These are phyloP conservation scores for Platysternon megacephalum DNA, from an alignment of 2,113 vertebrate genomes.

Conservation along the genomic window DNA sequence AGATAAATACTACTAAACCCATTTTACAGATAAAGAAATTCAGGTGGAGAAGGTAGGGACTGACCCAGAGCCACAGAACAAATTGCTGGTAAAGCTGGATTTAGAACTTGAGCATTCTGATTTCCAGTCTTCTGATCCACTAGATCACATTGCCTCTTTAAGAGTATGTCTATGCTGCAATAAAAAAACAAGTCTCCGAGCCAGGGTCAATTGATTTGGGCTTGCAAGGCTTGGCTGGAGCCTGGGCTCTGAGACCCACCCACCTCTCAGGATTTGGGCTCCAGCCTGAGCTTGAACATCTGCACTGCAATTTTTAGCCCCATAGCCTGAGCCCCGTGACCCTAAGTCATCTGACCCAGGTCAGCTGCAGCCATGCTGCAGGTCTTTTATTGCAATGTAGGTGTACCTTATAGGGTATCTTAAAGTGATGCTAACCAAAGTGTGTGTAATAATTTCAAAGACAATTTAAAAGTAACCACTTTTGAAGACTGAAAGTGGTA, in stretches of 20 bases:
- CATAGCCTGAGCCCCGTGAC: neutral
- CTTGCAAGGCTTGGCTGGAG: neutral
- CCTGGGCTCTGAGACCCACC: neutral
- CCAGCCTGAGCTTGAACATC: neutral
- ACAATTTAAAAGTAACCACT: neutral
- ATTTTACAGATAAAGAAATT: fast-evolving
- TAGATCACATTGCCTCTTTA: neutral
- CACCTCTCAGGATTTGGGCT: neutral
- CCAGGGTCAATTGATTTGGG: neutral
- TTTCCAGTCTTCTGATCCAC: neutral
- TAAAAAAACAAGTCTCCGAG: too few species aligned
- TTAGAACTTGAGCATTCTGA: neutral
- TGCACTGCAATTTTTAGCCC: neutral
- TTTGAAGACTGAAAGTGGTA: neutral
- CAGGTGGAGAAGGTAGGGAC: neutral
- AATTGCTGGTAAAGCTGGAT: neutral
- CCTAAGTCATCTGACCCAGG: neutral
- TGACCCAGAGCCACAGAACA: neutral
- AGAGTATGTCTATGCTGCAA: too few species aligned
- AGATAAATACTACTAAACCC: neutral
- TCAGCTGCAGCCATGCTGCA: neutral
- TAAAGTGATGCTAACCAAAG: neutral
- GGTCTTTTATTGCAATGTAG: neutral
- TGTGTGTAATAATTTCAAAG: neutral
- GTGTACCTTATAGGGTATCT: neutral